Conservation (phyloP, 1,140 invertebrate species). For the Chymomyza costata region DNA sequence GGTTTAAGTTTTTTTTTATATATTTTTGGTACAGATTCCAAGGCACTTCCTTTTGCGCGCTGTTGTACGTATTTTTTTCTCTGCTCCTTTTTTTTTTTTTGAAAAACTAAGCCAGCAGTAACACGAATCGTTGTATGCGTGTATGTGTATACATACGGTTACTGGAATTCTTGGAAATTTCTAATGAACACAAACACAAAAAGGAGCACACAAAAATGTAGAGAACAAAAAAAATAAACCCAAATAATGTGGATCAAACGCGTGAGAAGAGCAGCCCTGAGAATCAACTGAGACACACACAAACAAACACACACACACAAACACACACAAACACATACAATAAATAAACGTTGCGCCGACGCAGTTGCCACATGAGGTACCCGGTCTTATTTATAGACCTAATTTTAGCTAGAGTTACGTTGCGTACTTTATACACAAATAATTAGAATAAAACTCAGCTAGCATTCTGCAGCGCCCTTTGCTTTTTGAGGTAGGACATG, state of each 20-base stretch:
- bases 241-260: constrained; percentile 56
- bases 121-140: constrained; percentile 57
- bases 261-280: constrained; percentile 35
- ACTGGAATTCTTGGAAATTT: constrained; percentile 59
- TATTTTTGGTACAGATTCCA: too few species aligned
- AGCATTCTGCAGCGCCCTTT: too few species aligned
- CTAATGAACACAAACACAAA: constrained; percentile 69
- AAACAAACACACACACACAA: constrained; percentile 14
- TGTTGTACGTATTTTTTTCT: neutral
- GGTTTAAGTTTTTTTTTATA: too few species aligned
- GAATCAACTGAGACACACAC: too few species aligned
- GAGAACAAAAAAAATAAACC: constrained; percentile 47
- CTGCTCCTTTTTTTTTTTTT: constrained; percentile 32
- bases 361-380: constrained; percentile 18
- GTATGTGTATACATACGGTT: constrained; percentile 34
- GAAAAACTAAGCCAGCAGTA: constrained; percentile 71
- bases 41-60: constrained; percentile 5
- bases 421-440: too few species aligned
- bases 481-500: constrained; percentile 26
- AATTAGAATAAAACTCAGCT: too few species aligned
- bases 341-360: constrained; percentile 10
- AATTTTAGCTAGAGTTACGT: too few species aligned
- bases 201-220: constrained; percentile 64
- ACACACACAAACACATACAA: too few species aligned
- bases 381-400: too few species aligned